Percentiles rank a stretch among this genome's conserved stretches.
phyloP scores from a whole-genome alignment of 2,113 vertebrate genomes.

The Trogon melanurus region DNA sequence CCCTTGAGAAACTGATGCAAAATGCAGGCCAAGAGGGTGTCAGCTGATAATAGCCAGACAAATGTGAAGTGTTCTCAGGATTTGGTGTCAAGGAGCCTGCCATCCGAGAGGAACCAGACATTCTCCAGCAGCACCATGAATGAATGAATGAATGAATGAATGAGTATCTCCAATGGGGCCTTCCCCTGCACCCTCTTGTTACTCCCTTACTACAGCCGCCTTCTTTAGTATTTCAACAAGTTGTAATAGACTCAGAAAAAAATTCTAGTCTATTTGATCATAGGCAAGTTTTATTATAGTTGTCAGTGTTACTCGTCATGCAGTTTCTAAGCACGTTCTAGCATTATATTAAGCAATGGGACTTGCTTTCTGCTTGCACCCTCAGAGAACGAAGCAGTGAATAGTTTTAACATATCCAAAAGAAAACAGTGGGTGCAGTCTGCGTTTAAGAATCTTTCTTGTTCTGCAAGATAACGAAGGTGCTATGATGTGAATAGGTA shows the following conservation, averaged over 20 bases:
- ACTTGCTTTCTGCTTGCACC: background rate
- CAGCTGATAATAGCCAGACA: slow-evolving; percentile 47
- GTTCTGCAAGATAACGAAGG: background rate
- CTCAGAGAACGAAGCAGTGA: background rate
- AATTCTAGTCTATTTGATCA: background rate
- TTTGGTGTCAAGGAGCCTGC: background rate
- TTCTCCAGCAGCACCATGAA: background rate
- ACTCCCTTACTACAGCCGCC: background rate
- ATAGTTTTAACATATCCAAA: background rate
- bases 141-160: background rate
- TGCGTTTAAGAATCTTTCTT: background rate
- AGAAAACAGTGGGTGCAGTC: fast-evolving
- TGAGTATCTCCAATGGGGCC: background rate
- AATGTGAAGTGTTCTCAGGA: background rate
- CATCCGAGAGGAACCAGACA: fast-evolving
- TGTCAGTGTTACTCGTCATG: background rate
- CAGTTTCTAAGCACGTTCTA: background rate
- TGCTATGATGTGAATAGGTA: background rate
- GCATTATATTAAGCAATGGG: background rate
- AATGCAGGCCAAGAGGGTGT: slow-evolving; percentile 2
- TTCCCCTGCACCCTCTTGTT: background rate
- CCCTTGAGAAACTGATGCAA: slow-evolving; percentile 25
- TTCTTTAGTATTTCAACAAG: background rate
- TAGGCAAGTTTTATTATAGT: background rate
- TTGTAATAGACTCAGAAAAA: background rate